Evolutionary conservation across 2,797 vertebrate genomes (phyloP), one percentile per base, ranked within the genome.

Genomic region (Syndactyla subalaris): DNA sequence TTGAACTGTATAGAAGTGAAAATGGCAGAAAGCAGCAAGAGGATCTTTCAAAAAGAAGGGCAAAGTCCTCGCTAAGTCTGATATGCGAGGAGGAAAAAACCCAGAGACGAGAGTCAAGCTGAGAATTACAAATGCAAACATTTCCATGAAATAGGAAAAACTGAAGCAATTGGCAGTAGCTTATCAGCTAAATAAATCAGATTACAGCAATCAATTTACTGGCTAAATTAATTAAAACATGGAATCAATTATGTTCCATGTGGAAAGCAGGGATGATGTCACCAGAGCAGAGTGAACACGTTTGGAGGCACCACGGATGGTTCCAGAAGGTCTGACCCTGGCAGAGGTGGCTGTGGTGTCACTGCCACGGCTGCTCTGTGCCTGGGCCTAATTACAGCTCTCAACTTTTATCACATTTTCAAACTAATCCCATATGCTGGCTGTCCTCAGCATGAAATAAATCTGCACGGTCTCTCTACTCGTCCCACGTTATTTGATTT

Each of bases 171-270:
- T 95, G 95, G 91, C 92, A 94, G 95, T 54, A 95, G 70, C 92
- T 94, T 91, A 95, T 96, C 85, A 46, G 77, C 77, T 54, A 79
- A 78, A 78, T 84, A 94, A 96, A 96, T 93, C 89, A 94, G 67
- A 92, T 93, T 90, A 89, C 46, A 76, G 82, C 89, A 84, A 96
- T 92, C 92, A 86, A 88, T 92, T 95, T 72, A 70, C 70, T 75
- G 62, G 73, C 66, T 89, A 85, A 94, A 94, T 72, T 88, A 92
- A 96, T 95, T 94, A 86, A 86, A 89, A 81, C 34, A 61, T 63
- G 92, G 79, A 88, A 92, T 70, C 89, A 84, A 92, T 94, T 88
- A 91, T 0, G 1, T 12, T 63, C 70, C 87, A 75, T 2, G 20
- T 57, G 76, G 80, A 41, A 85, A 75, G 70, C 32, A 9, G 1